A percentile compares a stretch with the other conserved stretches of the same genome.
Conservation (phyloP, 2,113 vertebrate genomes). For the Ranitomeya variabilis region DNA sequence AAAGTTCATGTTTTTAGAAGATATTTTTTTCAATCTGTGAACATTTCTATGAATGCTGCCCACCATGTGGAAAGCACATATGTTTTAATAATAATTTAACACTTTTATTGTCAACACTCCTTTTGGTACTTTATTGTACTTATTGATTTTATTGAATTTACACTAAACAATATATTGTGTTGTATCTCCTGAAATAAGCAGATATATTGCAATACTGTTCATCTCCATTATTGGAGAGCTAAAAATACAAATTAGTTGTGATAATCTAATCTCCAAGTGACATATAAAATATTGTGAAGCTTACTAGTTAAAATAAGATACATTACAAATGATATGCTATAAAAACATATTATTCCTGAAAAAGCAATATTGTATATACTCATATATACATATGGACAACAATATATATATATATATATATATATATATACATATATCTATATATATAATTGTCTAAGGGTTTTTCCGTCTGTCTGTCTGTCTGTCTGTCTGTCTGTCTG, state of each 20-base stretch:
- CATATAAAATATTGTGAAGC: not conserved
- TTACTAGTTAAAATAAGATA: not conserved
- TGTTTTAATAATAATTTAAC: constrained; percentile 9
- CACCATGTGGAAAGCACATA: not conserved
- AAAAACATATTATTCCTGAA: not conserved
- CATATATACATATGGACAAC: no score
- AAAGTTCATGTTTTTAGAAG: no score
- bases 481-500: no score
- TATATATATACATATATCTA: no score
- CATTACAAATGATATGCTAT: not conserved
- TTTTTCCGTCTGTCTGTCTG: no score
- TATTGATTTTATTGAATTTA: constrained; percentile 17
- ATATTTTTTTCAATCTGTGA: not conserved
- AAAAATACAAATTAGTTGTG: not conserved
- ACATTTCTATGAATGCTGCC: not conserved
- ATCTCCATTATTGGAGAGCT: not conserved
- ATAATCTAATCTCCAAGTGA: constrained; percentile 10
- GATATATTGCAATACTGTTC: constrained; percentile 4
- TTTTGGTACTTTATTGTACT: not conserved
- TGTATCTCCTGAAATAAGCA: constrained; percentile 1
- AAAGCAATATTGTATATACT: not conserved
- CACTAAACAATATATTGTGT: constrained; percentile 1
- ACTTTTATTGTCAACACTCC: not conserved
- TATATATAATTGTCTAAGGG: no score
- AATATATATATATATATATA: no score